Conservation (phyloP, 2,797 vertebrate genomes). For the Gallinago stenura region DNA sequence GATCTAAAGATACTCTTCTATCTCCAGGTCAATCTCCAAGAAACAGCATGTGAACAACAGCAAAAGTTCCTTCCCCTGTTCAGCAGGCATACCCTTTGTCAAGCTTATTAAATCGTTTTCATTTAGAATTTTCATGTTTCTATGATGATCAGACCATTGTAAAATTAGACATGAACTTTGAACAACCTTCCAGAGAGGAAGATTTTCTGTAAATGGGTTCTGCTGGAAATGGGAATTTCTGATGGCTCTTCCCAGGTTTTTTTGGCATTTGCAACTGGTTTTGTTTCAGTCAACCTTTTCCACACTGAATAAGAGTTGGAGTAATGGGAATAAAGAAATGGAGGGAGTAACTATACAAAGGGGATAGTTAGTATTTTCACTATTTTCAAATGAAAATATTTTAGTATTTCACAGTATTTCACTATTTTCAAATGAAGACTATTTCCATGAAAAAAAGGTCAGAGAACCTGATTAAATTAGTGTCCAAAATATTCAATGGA, state of each 20-base stretch:
- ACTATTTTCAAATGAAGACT: neutral
- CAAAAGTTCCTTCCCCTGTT: neutral
- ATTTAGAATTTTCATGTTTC: neutral
- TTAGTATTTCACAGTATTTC: too few relatives aligned
- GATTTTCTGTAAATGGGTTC: constrained; percentile 57
- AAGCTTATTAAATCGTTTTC: neutral
- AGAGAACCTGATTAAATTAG: neutral
- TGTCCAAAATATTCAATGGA: neutral
- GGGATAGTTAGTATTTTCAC: neutral
- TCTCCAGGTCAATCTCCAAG: neutral
- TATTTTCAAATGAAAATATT: neutral
- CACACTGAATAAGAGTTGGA: neutral
- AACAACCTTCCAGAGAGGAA: constrained; percentile 44
- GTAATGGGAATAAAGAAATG: neutral
- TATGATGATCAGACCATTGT: constrained; percentile 35
- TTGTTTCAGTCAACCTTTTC: constrained; percentile 29
- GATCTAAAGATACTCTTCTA: neutral
- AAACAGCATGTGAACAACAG: neutral
- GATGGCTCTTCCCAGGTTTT: neutral
- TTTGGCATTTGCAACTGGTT: constrained; percentile 24
- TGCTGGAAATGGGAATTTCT: constrained; percentile 53
- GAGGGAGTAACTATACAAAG: neutral
- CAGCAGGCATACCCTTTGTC: neutral
- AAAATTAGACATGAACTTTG: constrained; percentile 66
- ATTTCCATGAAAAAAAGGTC: neutral